Evolutionary conservation across 2,888 invertebrate species (phyloP).

Genomic region (Buathra laborator): DNA sequence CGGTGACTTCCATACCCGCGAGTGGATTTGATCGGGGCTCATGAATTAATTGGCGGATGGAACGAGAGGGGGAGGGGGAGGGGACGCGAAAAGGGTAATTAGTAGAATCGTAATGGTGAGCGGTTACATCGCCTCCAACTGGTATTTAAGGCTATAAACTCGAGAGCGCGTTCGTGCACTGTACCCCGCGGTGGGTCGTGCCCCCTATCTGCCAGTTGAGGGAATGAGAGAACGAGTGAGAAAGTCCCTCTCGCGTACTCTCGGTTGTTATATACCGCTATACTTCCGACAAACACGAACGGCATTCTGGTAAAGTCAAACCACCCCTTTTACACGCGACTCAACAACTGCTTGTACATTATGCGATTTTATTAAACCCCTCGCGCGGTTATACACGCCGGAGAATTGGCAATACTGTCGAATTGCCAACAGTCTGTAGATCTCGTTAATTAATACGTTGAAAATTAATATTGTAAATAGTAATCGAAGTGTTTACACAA

Average conservation of each 20-base stretch:
- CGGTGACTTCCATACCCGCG: constrained; percentile 60
- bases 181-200: constrained; percentile 17
- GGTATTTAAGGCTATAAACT: constrained; percentile 68
- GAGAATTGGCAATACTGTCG: neutral
- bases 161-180: constrained; percentile 35
- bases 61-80: constrained; percentile 8
- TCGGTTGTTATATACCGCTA: constrained; percentile 47
- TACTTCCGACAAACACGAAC: constrained; percentile 20
- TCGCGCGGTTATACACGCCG: constrained; percentile 31
- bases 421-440: too few species aligned
- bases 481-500: too few species aligned
- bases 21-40: constrained; percentile 70
- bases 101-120: constrained; percentile 70
- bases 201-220: constrained; percentile 24
- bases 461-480: too few species aligned
- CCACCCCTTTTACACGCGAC: constrained; percentile 50
- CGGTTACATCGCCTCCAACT: constrained; percentile 64
- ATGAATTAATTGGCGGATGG: constrained; percentile 70
- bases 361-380: constrained; percentile 59
- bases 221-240: constrained; percentile 28
- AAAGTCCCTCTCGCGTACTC: neutral
- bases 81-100: constrained; percentile 63
- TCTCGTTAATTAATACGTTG: too few species aligned
- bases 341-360: constrained; percentile 60
- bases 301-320: constrained; percentile 11